phyloP scores from a whole-genome alignment of 2,888 invertebrate species.

The Lithosia quadra region DNA sequence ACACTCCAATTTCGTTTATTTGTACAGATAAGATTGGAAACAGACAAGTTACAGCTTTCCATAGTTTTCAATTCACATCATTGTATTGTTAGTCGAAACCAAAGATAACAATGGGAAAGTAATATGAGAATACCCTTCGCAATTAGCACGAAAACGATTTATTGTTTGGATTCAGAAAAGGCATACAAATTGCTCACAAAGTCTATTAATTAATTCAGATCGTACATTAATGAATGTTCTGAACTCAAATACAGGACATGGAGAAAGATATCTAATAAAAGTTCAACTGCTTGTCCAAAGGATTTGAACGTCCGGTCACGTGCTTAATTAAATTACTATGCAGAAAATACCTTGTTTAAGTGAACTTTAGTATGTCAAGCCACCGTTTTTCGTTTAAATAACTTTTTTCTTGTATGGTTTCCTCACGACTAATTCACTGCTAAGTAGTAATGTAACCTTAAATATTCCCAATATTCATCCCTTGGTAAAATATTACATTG shows the following conservation, averaged over 20 bases:
- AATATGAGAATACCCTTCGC: constrained; percentile 33
- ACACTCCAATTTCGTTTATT: too few species aligned
- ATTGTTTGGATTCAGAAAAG: constrained; percentile 17
- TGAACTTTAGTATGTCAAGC: constrained; percentile 47
- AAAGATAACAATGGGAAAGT: constrained; percentile 43
- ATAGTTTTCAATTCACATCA: constrained; percentile 40
- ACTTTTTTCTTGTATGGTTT: constrained; percentile 51
- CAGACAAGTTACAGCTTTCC: constrained; percentile 14
- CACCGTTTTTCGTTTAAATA: constrained; percentile 38
- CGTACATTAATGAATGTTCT: constrained; percentile 31
- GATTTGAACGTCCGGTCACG: constrained; percentile 63
- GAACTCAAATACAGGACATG: constrained; percentile 36
- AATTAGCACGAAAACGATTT: constrained; percentile 32
- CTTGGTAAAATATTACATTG: constrained; percentile 47
- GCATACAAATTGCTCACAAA: constrained; percentile 31
- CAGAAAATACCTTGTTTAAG: constrained; percentile 52
- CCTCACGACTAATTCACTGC: constrained; percentile 32
- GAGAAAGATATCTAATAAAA: constrained; percentile 60
- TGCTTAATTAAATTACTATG: constrained; percentile 63
- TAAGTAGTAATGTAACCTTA: constrained; percentile 34
- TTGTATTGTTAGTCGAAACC: constrained; percentile 39
- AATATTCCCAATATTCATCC: constrained; percentile 53
- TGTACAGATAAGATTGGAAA: constrained; percentile 5
- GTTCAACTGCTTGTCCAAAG: constrained; percentile 54
- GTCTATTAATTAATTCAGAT: constrained; percentile 36